Evolutionary conservation across 2,113 vertebrate species (phyloP).

Genomic region (Cacatua alba): DNA sequence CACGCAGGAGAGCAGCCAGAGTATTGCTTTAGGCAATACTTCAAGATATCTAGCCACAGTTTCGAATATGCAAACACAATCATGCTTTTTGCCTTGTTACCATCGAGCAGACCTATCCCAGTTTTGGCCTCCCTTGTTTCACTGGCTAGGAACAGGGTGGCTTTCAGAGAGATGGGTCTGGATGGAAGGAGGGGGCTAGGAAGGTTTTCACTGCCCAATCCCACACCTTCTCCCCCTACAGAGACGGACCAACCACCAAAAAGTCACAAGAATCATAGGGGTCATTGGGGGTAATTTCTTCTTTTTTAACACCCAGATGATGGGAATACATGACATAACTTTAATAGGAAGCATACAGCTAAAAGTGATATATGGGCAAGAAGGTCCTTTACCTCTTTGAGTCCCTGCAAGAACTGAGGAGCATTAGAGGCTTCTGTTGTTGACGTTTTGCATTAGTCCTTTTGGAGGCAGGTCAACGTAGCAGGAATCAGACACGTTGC

Average conservation of each 20-base stretch:
- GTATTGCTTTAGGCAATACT: not conserved
- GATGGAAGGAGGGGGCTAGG: not conserved
- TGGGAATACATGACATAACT: not conserved
- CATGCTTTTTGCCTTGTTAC: not conserved
- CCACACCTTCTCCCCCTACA: not conserved
- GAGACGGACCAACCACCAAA: not conserved
- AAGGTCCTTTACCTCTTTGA: not conserved
- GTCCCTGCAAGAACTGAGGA: not conserved
- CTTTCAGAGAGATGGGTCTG: not conserved
- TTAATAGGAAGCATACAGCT: not conserved
- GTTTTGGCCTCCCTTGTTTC: fast-evolving
- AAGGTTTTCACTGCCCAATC: not conserved
- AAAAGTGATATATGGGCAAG: not conserved
- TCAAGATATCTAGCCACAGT: not conserved
- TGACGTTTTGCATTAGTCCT: not conserved
- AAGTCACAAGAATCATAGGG: not conserved
- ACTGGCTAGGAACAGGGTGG: not conserved
- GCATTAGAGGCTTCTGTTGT: not conserved
- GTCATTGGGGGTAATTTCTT: not conserved
- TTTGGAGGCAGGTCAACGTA: not conserved
- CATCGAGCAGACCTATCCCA: not conserved
- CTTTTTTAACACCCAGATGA: not conserved
- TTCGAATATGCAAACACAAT: not conserved
- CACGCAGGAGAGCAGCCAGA: not conserved
- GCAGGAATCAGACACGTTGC: not conserved